phyloP scores from a whole-genome alignment of 2,888 invertebrate species.

The Cynaeus angustus region DNA sequence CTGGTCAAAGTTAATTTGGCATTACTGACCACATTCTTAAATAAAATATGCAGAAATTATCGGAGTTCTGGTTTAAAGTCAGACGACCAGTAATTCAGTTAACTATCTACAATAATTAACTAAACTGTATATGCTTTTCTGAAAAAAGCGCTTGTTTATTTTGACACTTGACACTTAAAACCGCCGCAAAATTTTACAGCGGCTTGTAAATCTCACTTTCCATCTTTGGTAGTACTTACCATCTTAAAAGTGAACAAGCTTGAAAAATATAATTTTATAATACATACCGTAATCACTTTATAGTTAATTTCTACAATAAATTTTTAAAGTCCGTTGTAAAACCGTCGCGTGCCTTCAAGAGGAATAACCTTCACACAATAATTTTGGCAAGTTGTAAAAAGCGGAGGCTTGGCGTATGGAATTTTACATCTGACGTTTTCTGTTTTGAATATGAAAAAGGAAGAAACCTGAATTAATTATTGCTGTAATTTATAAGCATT shows the following conservation, averaged over 20 bases:
- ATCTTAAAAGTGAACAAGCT: slow-evolving; percentile 6
- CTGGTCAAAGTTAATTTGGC: slow-evolving; percentile 10
- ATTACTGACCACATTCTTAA: slow-evolving; percentile 1
- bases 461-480: no score
- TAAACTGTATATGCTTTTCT: not conserved
- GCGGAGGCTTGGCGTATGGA: not conserved
- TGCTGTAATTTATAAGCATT: no score
- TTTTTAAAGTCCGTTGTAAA: slow-evolving; percentile 1
- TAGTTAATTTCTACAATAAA: slow-evolving; percentile 1
- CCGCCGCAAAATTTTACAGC: not conserved
- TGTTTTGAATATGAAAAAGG: no score
- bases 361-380: slow-evolving; percentile 4
- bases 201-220: slow-evolving; percentile 2
- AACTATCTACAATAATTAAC: not conserved
- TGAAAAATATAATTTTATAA: slow-evolving; percentile 2
- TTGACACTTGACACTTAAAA: slow-evolving; percentile 8
- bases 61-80: not conserved
- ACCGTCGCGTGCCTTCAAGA: slow-evolving; percentile 4
- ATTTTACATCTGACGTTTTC: no score
- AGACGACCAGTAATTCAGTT: not conserved
- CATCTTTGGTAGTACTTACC: not conserved
- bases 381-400: slow-evolving; percentile 8
- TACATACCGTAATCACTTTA: not conserved
- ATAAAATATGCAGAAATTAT: not conserved
- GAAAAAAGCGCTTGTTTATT: not conserved